Evolutionary conservation across 2,888 invertebrate species (phyloP).

Genomic region (Tethea ocularis): DNA sequence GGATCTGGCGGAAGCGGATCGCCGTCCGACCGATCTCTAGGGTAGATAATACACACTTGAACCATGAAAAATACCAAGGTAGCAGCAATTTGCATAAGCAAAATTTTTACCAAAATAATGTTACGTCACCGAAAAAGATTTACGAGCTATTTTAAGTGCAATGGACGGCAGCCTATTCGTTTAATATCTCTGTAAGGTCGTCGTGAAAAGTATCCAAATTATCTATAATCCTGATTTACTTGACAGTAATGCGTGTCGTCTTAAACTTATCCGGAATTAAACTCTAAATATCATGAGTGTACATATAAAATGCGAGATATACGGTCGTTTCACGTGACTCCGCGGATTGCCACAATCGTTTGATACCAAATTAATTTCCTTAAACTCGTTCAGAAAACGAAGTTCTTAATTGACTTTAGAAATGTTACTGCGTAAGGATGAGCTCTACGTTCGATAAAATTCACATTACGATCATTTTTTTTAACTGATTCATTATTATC

Average conservation of each 20-base stretch:
- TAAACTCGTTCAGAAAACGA: conserved; percentile 42
- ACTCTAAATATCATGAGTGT: conserved; percentile 50
- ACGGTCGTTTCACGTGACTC: conserved; percentile 46
- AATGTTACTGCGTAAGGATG: conserved; percentile 38
- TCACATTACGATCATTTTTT: conserved; percentile 11
- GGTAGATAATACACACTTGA: conserved; percentile 6
- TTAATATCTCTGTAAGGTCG: conserved; percentile 39
- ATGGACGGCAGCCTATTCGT: neutral
- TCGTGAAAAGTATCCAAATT: conserved; percentile 40
- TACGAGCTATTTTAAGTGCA: conserved; percentile 25
- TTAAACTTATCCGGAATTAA: conserved; percentile 53
- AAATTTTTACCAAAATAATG: conserved; percentile 29
- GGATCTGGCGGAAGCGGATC: conserved; percentile 8
- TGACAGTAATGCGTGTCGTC: conserved; percentile 53
- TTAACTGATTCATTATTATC: too few relatives aligned
- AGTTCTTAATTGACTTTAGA: conserved; percentile 56
- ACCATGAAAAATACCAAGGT: conserved; percentile 4
- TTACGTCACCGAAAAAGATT: conserved; percentile 29
- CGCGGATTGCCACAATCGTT: conserved; percentile 34
- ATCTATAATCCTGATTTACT: conserved; percentile 56
- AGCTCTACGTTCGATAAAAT: conserved; percentile 34
- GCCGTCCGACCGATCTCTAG: conserved; percentile 7
- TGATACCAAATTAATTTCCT: conserved; percentile 44
- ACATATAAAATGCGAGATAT: conserved; percentile 52
- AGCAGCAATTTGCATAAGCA: conserved; percentile 29